Evolutionary conservation across 2,888 invertebrate species (phyloP), one percentile per base, ranked within the genome.

Genomic region (Callinectes sapidus): DNA sequence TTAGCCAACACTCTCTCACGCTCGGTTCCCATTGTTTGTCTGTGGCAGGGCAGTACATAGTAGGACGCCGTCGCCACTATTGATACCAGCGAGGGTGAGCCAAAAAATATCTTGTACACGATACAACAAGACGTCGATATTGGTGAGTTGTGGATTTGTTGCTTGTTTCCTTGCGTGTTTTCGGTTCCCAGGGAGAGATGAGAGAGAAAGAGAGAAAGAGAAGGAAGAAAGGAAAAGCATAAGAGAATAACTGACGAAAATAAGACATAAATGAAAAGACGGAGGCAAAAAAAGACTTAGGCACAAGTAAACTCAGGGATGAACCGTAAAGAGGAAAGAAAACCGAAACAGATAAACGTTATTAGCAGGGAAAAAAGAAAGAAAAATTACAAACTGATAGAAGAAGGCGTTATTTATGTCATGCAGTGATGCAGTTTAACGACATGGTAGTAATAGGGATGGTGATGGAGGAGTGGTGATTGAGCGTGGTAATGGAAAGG

Each of bases 21-120:
- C 14, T 86, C 32, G 23, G 54, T 55, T 16, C 90, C 18, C 86
- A 61, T 87, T 86, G 91, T 91, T 91, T 91, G 85, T 90, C 42
- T 90, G 90, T 54, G 85, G 90, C 85, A 18, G 32, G 81, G 55
- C 42, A 23, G 35, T 23, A 23, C 23, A 48, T 10, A 48, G 48
- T n/a, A 54, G 85, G 32, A 48, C 81, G 54, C 55, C 32, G 90
- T 81, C 81, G 81, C 81, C 35, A 55, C 48, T 81, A 54, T 85
- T 90, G 90, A 90, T 90, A 90, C 55, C 90, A 18, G 6, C 66
- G 42, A 28, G 18, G 32, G 88, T 16, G 81, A 81, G 35, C 35
- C 35, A 61, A 61, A 61, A 35, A 16, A 71, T 81, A 18, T 32
- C 61, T 55, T 28, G 88, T 88, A 88, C 61, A 54, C 88, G 32